These are phyloP conservation scores for Bostrychus sinensis DNA, from an alignment of 2,113 vertebrate genomes.

Conservation along the genomic window DNA sequence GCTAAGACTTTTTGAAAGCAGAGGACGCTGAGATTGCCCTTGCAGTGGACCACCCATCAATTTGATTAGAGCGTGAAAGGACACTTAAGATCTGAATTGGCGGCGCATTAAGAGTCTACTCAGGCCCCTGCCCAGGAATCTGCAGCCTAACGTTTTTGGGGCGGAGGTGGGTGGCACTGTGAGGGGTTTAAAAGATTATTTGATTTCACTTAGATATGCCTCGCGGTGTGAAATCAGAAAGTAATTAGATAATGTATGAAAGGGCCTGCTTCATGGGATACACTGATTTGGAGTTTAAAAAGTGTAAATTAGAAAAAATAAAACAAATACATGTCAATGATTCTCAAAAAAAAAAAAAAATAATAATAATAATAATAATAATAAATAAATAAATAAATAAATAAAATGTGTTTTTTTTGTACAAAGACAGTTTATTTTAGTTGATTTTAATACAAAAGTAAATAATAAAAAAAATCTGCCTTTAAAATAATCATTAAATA, in stretches of 20 bases:
- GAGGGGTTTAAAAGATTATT: constrained; percentile 71
- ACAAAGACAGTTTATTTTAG: no score
- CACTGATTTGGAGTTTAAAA: constrained; percentile 65
- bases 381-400: no score
- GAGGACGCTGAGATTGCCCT: constrained; percentile 63
- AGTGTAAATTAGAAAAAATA: constrained; percentile 27
- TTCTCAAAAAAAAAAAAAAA: no score
- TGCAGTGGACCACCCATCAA: constrained; percentile 72
- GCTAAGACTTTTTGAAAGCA: constrained; percentile 41
- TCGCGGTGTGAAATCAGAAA: constrained; percentile 71
- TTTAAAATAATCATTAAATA: no score
- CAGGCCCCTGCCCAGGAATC: constrained; percentile 55
- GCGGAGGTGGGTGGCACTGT: constrained; percentile 26
- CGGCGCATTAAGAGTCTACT: constrained; percentile 67
- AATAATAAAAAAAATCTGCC: no score
- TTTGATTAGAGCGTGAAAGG: constrained; percentile 79
- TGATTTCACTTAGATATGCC: constrained; percentile 78
- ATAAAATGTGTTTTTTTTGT: no score
- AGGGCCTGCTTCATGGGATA: constrained; percentile 55
- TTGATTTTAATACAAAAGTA: no score
- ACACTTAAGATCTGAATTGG: constrained; percentile 78
- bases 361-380: no score
- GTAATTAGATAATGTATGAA: constrained; percentile 69
- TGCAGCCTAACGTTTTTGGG: constrained; percentile 66
- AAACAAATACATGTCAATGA: no score